Evolutionary conservation across 2,797 vertebrate genomes (phyloP), one percentile per base, ranked within the genome.

Genomic region (Coregonus suidteri): DNA sequence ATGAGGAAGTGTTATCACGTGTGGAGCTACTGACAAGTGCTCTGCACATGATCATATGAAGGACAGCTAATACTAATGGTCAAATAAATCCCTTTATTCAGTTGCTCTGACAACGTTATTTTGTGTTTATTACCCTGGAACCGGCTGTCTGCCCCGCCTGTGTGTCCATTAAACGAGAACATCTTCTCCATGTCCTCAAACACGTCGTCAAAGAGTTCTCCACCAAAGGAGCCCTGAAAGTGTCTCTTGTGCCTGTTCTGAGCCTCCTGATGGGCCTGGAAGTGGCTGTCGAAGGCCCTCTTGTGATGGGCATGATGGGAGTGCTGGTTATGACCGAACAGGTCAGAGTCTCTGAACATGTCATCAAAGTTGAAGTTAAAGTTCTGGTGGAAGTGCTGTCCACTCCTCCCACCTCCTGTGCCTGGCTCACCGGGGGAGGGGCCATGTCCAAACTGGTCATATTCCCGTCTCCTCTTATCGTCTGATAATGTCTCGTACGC

Each of bases 401-500:
- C n/a, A 20, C 54, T 64, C 15, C 73, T 87, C 9, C 72, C 86
- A 76, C 79, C 78, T 79, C 83, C 88, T 72, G 64, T 71, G 56
- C 79, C 85, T 80, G 83, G 30, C 77, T 90, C 88, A 83, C 91
- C 91, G 84, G 94, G 81, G 30, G 94, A 95, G 5, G 93, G 83
- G 1, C 87, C 90, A 25, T 88, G 95, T 70, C 96, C 97, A 87
- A 95, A 91, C 70, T 95, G 95, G 89, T 99, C 96, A 11, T 99
- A 99, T 69, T 98, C 96, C 83, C 80, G 93, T 75, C 98, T 91
- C 86, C 93, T 95, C 87, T 93, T 96, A 74, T 95, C 94, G 82
- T 99, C 97, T 0, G 98, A 99, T 34, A 99, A 86, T 0, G 93
- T 96, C 90, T 99, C 98, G 62, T 99, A 99, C 0, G 98, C 98